Percentiles rank a stretch among this genome's conserved stretches.
These are phyloP conservation scores for Popillia japonica DNA, from an alignment of 1,140 invertebrate genomes.

Conservation along the genomic window DNA sequence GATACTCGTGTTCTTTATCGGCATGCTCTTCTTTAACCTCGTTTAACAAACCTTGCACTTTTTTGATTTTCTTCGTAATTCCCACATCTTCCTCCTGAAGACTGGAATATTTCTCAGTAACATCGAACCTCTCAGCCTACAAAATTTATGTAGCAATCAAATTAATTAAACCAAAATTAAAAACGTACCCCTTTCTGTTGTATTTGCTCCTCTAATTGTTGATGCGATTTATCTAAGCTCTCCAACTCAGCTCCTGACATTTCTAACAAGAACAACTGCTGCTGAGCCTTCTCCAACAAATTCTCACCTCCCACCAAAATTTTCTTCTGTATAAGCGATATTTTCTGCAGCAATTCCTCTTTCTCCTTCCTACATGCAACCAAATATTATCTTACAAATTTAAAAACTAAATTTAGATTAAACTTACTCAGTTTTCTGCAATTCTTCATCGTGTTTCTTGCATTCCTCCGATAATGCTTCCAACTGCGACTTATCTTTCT, in stretches of 20 bases:
- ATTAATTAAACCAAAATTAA: constrained; percentile 20
- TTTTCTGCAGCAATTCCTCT: constrained; percentile 82
- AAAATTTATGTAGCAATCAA: neutral
- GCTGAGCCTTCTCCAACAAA: constrained; percentile 96
- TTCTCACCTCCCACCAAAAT: constrained; percentile 99
- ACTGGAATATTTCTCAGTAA: constrained; percentile 95
- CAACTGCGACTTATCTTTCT: constrained; percentile 55
- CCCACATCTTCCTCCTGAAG: constrained; percentile 93
- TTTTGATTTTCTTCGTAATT: constrained; percentile 92
- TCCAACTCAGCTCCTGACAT: constrained; percentile 92
- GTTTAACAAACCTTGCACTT: constrained; percentile 82
- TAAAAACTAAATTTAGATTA: constrained; percentile 36
- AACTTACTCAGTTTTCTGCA: constrained; percentile 53
- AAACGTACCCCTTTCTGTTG: constrained; percentile 82
- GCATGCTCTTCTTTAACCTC: constrained; percentile 86
- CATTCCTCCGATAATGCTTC: constrained; percentile 61
- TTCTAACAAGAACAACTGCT: constrained; percentile 85
- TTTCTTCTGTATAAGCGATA: constrained; percentile 91
- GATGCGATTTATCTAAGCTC: constrained; percentile 81
- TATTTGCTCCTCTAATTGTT: constrained; percentile 80
- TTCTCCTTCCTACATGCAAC: constrained; percentile 70
- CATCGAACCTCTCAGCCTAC: constrained; percentile 89
- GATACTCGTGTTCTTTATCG: constrained; percentile 93
- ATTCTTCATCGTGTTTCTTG: constrained; percentile 56
- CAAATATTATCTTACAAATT: constrained; percentile 65